Evolutionary conservation across 2,113 vertebrate genomes (phyloP), one percentile per base, ranked within the genome.

Genomic region (Daphoenositta chrysoptera): DNA sequence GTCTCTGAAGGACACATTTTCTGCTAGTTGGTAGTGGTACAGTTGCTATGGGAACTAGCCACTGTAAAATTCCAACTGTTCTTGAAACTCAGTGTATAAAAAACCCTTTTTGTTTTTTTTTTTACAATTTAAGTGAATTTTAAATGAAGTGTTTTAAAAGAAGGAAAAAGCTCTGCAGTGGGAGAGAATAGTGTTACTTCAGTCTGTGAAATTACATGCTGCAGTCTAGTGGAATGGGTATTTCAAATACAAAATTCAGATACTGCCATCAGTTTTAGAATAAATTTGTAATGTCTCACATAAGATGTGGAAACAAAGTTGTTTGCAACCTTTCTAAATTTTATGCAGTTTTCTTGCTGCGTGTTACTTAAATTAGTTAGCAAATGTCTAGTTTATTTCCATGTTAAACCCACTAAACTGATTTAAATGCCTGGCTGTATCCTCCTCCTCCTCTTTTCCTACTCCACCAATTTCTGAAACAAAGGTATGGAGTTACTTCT

Each of bases 11-110:
- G 61, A 72, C 56, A 28, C 15, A 53, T 82, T 92, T 90, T 64
- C 40, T 95, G 65, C 61, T 75, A 1, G 61, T 90, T 93, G 77
- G 53, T 92, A 91, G 66, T 73, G 54, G 45, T 69, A 66, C 48
- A 40, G 84, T 94, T 95, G 68, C 94, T 86, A 70, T 90, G 91
- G 96, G 60, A 91, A 89, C 5, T 2, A 23, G 87, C 91, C 87
- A 90, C 64, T 85, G 91, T 18, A 95, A 84, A 90, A 80, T 91
- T 85, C 79, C 66, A 82, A 77, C 86, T 66, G 71, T 80, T 88
- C n/a, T 72, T 72, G 50, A 80, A 92, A 90, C 50, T 90, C n/a
- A 23, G 13, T 53, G 8, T 33, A 53, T 61, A 54, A 83, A 93
- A 50, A n/a, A 15, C 0, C 11, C 7, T 0, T 20, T 61, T 65